Evolutionary conservation across 1,140 invertebrate species (phyloP).

Genomic region (Anoplophora glabripennis): DNA sequence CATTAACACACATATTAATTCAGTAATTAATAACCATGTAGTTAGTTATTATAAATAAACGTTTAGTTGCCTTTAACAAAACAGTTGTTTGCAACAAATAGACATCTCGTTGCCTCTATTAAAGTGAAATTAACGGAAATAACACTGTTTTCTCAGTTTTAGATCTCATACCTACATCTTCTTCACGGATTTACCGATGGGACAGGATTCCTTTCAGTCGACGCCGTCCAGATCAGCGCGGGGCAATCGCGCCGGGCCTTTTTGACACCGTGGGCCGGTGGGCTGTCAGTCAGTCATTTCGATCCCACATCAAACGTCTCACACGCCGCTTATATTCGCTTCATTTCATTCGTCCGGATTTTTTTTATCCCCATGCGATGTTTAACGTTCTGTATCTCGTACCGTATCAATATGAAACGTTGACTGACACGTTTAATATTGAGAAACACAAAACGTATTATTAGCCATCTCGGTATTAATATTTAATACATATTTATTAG

Average conservation of each 20-base stretch:
- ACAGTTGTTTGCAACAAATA: too few relatives aligned
- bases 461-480: slow-evolving; percentile 29
- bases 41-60: too few relatives aligned
- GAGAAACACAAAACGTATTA: slow-evolving; percentile 30
- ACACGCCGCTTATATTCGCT: slow-evolving; percentile 25
- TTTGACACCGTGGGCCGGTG: slow-evolving; percentile 28
- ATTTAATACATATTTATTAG: slow-evolving; percentile 33
- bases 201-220: too few relatives aligned
- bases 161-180: too few relatives aligned
- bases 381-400: slow-evolving; percentile 22
- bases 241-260: slow-evolving; percentile 18
- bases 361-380: slow-evolving; percentile 10
- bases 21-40: too few relatives aligned
- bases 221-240: slow-evolving; percentile 17
- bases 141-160: too few relatives aligned
- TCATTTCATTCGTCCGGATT: slow-evolving; percentile 24
- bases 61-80: too few relatives aligned
- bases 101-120: too few relatives aligned
- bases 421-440: slow-evolving; percentile 31
- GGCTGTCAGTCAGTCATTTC: slow-evolving; percentile 34
- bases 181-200: too few relatives aligned
- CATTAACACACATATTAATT: too few relatives aligned
- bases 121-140: too few relatives aligned
- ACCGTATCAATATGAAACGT: slow-evolving; percentile 29
- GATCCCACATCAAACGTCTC: slow-evolving; percentile 30